Evolutionary conservation across 2,888 invertebrate species (phyloP), one percentile per base, ranked within the genome.

Genomic region (Temnothorax unifasciatus): DNA sequence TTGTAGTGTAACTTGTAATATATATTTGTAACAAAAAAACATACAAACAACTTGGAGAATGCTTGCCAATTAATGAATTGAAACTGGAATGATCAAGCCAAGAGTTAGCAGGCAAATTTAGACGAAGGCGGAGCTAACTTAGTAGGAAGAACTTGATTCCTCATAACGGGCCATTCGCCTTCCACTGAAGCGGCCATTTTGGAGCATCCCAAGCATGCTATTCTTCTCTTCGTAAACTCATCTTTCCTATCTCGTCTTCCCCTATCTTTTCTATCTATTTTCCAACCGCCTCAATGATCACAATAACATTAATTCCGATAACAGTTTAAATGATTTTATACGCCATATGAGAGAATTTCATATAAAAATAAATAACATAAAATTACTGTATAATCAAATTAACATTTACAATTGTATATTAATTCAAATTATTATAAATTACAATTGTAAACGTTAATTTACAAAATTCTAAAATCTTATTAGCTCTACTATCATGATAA

Each of bases 101-200:
- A 59, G 21, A 71, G 18, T 41, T 73, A 79, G 3, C 18, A 59
- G 9, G 66, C 57, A 69, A 86, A 89, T 92, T 92, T 90, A 88
- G 87, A 87, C 84, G 91, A 93, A 93, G 94, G 92, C 94, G 94
- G 94, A 93, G 93, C 93, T 81, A 91, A 82, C 83, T 76, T 5
- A 73, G 89, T 90, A 89, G 89, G 87, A 89, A 87, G 89, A 90
- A 85, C 87, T 88, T 77, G 84, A 87, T 90, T 88, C 88, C 85
- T 87, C 88, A 74, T 81, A 85, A 88, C 88, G 87, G 87, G 87
- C 88, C 91, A 90, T 86, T 90, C 90, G 86, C 88, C 88, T 90
- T 87, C 86, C 77, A 83, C 75, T 79, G 73, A 83, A 85, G 88
- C 93, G 79, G 93, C 93, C 93, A 93, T 93, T 93, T 93, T 93